A percentile compares a stretch with the other conserved stretches of the same genome.
These are phyloP conservation scores for Tetragnatha versicolor DNA, from an alignment of 1,140 invertebrate genomes.

Conservation along the genomic window DNA sequence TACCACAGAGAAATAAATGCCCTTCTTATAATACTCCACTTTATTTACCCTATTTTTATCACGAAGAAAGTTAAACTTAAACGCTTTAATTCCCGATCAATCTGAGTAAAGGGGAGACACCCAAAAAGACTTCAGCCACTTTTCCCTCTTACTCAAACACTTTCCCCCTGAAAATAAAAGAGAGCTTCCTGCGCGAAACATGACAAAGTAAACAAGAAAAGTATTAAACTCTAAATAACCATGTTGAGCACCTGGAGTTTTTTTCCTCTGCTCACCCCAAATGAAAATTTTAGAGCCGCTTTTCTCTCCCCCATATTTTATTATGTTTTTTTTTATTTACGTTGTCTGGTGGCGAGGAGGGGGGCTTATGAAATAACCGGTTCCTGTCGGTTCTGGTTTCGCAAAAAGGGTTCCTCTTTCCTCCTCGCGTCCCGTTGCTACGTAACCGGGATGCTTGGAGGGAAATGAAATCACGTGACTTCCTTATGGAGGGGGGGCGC, in stretches of 20 bases:
- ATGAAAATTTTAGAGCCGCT: slow-evolving; percentile 23
- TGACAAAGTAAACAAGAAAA: slow-evolving; percentile 28
- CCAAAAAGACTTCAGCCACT: neutral
- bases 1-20: too few relatives aligned
- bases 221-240: slow-evolving; percentile 38
- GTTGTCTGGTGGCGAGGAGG: too few relatives aligned
- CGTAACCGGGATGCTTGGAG: neutral
- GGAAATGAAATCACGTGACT: slow-evolving; percentile 48
- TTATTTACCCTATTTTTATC: too few relatives aligned
- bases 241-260: neutral
- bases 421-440: neutral
- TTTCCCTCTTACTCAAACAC: neutral
- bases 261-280: neutral
- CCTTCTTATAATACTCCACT: too few relatives aligned
- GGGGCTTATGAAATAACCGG: slow-evolving; percentile 40
- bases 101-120: too few relatives aligned
- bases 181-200: neutral
- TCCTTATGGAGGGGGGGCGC: too few relatives aligned
- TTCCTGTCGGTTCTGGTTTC: slow-evolving; percentile 31
- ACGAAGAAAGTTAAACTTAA: too few relatives aligned
- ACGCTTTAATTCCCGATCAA: too few relatives aligned
- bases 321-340: too few relatives aligned
- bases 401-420: slow-evolving; percentile 24
- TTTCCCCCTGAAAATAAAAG: neutral
- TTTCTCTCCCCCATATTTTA: slow-evolving; percentile 22